A percentile compares a stretch with the other conserved stretches of the same genome.
These are phyloP conservation scores for Scaptomyza caliginosa DNA, from an alignment of 2,888 invertebrate species.

Conservation along the genomic window DNA sequence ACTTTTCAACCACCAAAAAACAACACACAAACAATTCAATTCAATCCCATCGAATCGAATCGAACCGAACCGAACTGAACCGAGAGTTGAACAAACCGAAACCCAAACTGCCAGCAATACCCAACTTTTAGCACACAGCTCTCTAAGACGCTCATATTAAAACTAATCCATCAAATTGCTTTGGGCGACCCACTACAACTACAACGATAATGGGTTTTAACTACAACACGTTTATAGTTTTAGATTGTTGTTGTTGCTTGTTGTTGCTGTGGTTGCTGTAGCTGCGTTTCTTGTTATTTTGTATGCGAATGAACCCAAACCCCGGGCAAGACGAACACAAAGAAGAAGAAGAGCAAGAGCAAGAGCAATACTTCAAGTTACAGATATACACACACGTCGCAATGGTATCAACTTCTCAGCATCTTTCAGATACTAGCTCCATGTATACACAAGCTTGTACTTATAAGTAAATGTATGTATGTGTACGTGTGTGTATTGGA, in stretches of 20 bases:
- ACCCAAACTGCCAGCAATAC: constrained; percentile 58
- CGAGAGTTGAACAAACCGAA: constrained; percentile 28
- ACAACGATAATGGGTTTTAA: constrained; percentile 69
- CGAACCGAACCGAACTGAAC: constrained; percentile 35
- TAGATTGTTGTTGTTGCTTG: constrained; percentile 14
- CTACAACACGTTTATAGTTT: constrained; percentile 63
- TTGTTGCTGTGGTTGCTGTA: constrained; percentile 21
- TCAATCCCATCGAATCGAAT: constrained; percentile 21
- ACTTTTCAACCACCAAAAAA: constrained; percentile 67
- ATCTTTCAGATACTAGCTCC: constrained; percentile 63
- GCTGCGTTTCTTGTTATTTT: constrained; percentile 45
- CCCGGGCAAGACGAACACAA: constrained; percentile 35
- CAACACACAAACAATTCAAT: constrained; percentile 6
- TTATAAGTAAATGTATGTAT: constrained; percentile 20
- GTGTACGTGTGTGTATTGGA: constrained; percentile 23
- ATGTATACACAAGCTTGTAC: constrained; percentile 35
- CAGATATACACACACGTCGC: constrained; percentile 54
- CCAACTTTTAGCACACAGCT: constrained; percentile 49
- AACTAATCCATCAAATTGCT: constrained; percentile 77
- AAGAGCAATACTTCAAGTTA: constrained; percentile 67
- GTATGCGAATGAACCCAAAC: constrained; percentile 45
- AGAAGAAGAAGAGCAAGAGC: constrained; percentile 13
- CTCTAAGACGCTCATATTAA: constrained; percentile 58
- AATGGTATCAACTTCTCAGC: constrained; percentile 69
- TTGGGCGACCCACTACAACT: constrained; percentile 68